phyloP scores from a whole-genome alignment of 2,888 invertebrate genomes.

The Acanthosepion pharaonis region DNA sequence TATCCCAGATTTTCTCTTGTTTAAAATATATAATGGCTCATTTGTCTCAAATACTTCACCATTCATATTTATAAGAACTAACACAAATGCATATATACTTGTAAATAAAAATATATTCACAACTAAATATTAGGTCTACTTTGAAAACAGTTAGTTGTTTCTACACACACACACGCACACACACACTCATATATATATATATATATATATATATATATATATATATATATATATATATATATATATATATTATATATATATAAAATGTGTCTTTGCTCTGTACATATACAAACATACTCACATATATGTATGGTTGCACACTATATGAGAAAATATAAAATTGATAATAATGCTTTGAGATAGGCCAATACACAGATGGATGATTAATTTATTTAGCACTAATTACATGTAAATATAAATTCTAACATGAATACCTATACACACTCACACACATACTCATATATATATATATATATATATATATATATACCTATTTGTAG shows the following conservation, averaged over 20 bases:
- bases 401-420: constrained; percentile 48
- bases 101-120: background rate
- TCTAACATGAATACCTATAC: constrained; percentile 45
- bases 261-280: background rate
- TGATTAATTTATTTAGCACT: constrained; percentile 42
- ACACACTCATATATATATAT: too few species aligned
- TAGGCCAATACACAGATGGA: background rate
- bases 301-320: background rate
- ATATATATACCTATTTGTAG: background rate
- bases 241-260: constrained; percentile 39
- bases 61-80: background rate
- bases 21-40: background rate
- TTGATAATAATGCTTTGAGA: background rate
- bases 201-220: background rate
- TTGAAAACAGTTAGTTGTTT: background rate
- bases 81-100: background rate
- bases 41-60: background rate
- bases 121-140: background rate
- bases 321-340: background rate
- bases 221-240: too few species aligned
- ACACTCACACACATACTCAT: constrained; percentile 12
- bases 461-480: background rate
- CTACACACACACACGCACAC: background rate
- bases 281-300: background rate
- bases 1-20: background rate